phyloP scores from a whole-genome alignment of 2,113 vertebrate species.

The Tympanuchus pallidicinctus region DNA sequence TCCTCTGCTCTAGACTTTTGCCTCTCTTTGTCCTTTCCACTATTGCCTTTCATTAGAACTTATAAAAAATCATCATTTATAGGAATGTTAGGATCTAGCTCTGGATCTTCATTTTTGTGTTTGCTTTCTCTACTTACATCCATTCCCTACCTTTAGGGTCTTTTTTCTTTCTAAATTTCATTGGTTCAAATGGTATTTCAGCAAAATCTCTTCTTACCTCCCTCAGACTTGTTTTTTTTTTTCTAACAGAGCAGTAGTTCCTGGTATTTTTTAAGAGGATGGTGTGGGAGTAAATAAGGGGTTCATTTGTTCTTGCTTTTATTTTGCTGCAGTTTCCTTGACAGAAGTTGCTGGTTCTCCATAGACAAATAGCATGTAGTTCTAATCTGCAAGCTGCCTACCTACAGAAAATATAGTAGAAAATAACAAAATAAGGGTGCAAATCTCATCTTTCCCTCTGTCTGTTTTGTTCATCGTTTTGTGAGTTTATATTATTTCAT shows the following conservation, averaged over 20 bases:
- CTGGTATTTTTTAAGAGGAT: not conserved
- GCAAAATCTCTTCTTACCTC: not conserved
- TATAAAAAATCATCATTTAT: accelerated
- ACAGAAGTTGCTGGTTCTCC: not conserved
- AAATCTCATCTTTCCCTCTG: not conserved
- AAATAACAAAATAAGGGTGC: not conserved
- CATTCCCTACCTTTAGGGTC: not conserved
- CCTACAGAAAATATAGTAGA: not conserved
- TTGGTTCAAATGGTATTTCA: not conserved
- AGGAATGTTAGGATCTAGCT: not conserved
- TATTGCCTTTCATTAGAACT: not conserved
- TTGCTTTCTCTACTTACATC: not conserved
- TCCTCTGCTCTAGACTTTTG: not conserved
- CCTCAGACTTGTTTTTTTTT: not conserved
- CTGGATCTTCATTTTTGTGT: not conserved
- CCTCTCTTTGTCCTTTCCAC: not conserved
- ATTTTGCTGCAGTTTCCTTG: not conserved
- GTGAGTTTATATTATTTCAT: not conserved
- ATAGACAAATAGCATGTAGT: not conserved
- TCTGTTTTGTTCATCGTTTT: not conserved
- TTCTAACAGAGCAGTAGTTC: not conserved
- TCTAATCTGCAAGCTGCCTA: not conserved
- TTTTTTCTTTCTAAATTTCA: not conserved
- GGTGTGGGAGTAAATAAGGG: not conserved
- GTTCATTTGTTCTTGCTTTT: not conserved